Percentiles rank a stretch among this genome's conserved stretches.
Conservation (phyloP, 2,888 invertebrate genomes). For the Trachelus troglodyta region DNA sequence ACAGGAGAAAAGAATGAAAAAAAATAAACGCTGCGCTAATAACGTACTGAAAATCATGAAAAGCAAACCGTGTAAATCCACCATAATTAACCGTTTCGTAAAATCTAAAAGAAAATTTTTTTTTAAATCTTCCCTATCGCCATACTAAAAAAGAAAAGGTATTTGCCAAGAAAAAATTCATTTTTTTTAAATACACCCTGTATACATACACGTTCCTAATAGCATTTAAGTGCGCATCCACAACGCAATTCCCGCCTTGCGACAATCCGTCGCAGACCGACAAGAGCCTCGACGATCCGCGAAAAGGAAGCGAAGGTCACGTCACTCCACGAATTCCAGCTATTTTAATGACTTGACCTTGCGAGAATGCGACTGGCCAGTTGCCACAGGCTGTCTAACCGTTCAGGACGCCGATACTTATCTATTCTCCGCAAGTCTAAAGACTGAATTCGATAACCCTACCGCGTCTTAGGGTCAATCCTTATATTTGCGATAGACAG, state of each 20-base stretch:
- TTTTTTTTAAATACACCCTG: neutral
- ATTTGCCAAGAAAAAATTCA: neutral
- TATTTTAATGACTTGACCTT: conserved; percentile 37
- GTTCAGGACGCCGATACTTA: conserved; percentile 37
- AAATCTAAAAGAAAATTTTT: neutral
- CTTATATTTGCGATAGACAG: neutral
- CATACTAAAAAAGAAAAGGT: neutral
- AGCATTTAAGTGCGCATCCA: neutral
- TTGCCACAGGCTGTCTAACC: conserved; percentile 18
- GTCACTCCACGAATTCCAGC: conserved; percentile 26
- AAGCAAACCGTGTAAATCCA: neutral
- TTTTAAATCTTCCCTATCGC: too few species aligned
- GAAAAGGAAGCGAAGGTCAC: conserved; percentile 38
- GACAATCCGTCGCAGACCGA: neutral
- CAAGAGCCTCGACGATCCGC: neutral
- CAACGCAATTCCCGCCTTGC: neutral
- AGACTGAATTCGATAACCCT: conserved; percentile 48
- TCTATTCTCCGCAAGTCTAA: conserved; percentile 31
- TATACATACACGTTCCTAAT: neutral
- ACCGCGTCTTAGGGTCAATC: conserved; percentile 49
- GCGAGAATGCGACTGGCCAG: conserved; percentile 11
- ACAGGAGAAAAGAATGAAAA: neutral
- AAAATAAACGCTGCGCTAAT: neutral
- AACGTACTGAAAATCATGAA: conserved; percentile 1
- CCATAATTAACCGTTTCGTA: neutral